Evolutionary conservation across 2,113 vertebrate genomes (phyloP).

Genomic region (Brachionichthys hirsutus): DNA sequence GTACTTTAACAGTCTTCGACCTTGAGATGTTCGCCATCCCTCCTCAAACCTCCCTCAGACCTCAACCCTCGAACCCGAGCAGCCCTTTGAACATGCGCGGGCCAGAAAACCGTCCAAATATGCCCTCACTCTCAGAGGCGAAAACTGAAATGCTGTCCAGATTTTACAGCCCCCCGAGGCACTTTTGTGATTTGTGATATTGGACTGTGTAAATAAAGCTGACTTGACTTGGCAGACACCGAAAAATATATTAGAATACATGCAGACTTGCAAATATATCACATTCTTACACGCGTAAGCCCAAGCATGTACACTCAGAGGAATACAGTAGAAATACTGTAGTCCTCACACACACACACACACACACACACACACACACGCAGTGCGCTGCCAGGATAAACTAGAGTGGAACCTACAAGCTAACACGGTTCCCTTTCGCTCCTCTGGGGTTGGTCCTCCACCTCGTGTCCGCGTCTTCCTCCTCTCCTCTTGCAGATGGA

Average conservation of each 20-base stretch:
- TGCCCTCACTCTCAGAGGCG: background rate
- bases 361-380: constrained; percentile 26
- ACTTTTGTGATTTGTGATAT: background rate
- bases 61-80: background rate
- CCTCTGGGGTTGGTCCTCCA: constrained; percentile 43
- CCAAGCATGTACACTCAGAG: constrained; percentile 13
- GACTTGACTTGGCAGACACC: background rate
- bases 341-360: constrained; percentile 13
- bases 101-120: background rate
- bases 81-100: background rate
- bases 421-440: constrained; percentile 44
- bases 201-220: background rate
- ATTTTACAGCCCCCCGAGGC: background rate
- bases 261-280: constrained; percentile 1
- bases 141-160: background rate
- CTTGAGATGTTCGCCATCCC: no score
- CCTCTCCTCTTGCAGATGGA: constrained; percentile 39
- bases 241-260: constrained; percentile 1
- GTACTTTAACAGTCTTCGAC: no score
- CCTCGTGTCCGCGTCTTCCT: constrained; percentile 33
- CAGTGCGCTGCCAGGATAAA: constrained; percentile 57
- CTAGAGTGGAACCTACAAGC: constrained; percentile 55
- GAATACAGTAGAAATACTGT: constrained; percentile 39
- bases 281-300: constrained; percentile 2
- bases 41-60: no score